Percentiles rank a stretch among this genome's conserved stretches.
Evolutionary conservation across 2,888 invertebrate species (phyloP).

Genomic region (Cantharis lateralis): DNA sequence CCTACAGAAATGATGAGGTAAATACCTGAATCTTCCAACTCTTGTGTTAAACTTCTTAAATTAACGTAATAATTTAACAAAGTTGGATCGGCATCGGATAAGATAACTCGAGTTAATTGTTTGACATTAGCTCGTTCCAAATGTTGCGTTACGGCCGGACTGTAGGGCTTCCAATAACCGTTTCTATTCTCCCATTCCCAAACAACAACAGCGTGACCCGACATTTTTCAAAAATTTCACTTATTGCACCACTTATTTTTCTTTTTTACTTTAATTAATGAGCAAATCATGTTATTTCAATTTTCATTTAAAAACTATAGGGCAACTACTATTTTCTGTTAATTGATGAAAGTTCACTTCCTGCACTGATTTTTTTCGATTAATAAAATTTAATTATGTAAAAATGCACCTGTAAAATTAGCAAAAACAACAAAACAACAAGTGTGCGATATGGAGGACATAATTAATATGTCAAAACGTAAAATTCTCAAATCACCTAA

Average conservation of each 20-base stretch:
- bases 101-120: constrained; percentile 78
- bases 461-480: neutral
- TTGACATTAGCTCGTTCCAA: constrained; percentile 83
- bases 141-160: constrained; percentile 83
- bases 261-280: constrained; percentile 11
- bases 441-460: neutral
- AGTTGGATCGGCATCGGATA: constrained; percentile 86
- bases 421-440: neutral
- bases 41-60: constrained; percentile 73
- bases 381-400: neutral
- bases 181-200: constrained; percentile 80
- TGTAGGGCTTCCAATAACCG: constrained; percentile 82
- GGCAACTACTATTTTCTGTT: neutral
- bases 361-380: neutral
- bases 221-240: constrained; percentile 51
- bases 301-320: neutral
- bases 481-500: neutral
- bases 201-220: constrained; percentile 76
- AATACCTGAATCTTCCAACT: constrained; percentile 66
- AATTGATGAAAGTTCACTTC: too few species aligned
- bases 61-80: constrained; percentile 80
- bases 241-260: neutral
- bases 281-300: neutral
- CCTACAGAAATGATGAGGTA: neutral
- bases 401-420: neutral